Evolutionary conservation across 2,888 invertebrate genomes (phyloP).

Genomic region (Campoplex nolae): DNA sequence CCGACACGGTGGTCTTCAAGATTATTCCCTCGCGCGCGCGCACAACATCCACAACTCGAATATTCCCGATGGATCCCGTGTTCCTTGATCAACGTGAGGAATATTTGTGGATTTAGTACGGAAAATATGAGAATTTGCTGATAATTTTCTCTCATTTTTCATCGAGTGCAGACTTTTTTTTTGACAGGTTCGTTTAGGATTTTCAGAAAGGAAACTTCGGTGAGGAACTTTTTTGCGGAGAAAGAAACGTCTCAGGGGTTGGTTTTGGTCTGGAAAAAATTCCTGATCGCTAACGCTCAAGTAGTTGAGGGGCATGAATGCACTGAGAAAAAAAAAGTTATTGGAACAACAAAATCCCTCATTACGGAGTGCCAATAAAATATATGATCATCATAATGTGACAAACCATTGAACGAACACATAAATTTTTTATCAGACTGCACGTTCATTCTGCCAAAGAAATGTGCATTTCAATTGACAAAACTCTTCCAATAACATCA

Average conservation of each 20-base stretch:
- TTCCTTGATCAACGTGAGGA: not conserved
- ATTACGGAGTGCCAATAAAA: too few species aligned
- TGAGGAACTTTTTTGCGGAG: not conserved
- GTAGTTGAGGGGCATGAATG: not conserved
- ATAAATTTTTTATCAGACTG: too few species aligned
- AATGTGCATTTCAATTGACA: too few species aligned
- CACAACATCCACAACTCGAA: slow-evolving; percentile 46
- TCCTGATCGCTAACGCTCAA: not conserved
- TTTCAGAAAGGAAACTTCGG: not conserved
- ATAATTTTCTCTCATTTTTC: not conserved
- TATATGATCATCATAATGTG: too few species aligned
- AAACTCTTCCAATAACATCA: too few species aligned
- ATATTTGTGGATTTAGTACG: not conserved
- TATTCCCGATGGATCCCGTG: slow-evolving; percentile 4
- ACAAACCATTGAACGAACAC: too few species aligned
- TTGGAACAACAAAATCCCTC: too few species aligned
- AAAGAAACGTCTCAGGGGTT: not conserved
- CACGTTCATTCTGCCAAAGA: too few species aligned
- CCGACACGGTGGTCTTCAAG: slow-evolving; percentile 66
- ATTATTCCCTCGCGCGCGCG: slow-evolving; percentile 13
- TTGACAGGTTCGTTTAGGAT: not conserved
- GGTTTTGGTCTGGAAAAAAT: not conserved
- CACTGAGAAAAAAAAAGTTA: too few species aligned
- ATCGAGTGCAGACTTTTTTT: not conserved
- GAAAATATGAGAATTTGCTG: not conserved